Evolutionary conservation across 2,888 invertebrate species (phyloP), one percentile per base, ranked within the genome.

Genomic region (Pyrrhia umbra): DNA sequence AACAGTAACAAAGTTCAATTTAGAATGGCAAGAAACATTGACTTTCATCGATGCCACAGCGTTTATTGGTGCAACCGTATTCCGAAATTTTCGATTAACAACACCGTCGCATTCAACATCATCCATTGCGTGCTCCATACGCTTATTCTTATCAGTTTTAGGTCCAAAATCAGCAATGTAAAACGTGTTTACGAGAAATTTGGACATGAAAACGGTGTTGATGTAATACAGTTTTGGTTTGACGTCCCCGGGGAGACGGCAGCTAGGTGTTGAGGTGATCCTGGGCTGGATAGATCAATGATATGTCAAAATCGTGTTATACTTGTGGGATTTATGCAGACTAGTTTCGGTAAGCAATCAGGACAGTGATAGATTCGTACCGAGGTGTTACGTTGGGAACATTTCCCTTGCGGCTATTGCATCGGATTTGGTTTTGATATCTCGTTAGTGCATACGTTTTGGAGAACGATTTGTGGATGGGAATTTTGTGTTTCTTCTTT

Each of bases 291-390:
- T 91, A 92, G 89, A 93, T 93, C 94, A 93, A 93, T 93, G 92
- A 90, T 91, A 91, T 89, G 93, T 94, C 94, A 94, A 92, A 94
- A 93, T 87, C 87, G 88, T 87, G 91, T 92, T 91, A 89, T 90
- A 89, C 92, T 90, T 90, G 88, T 89, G 92, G 93, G 93, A 93
- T 89, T 91, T 88, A 87, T 88, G 88, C 87, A 84, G 86, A 85
- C 82, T 84, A 83, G 85, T 85, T 88, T 85, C 81, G 83, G 86
- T 82, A 81, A 88, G 88, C 85, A 86, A 89, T 87, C 85, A 83
- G 80, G 92, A 92, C 92, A 89, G 84, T 93, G 94, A 93, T 92
- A 91, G 92, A 93, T 93, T 88, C 88, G 81, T 74, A 84, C 72
- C 65, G 80, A 83, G 77, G 82, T 83, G 83, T 77, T 81, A 79